Conservation (phyloP, 2,113 vertebrate species). For the Oceanites oceanicus region DNA sequence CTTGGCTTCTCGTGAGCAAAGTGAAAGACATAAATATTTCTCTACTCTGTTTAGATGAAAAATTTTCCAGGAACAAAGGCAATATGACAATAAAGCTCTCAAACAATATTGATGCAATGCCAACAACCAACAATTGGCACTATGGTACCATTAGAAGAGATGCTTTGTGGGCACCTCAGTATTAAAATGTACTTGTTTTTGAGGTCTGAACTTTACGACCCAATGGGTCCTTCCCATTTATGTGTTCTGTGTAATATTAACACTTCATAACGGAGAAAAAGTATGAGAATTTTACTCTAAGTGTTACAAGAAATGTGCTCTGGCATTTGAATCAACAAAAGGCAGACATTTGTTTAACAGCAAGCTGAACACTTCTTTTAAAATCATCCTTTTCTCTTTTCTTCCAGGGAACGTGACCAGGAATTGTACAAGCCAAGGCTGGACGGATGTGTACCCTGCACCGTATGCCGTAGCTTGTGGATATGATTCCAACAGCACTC, state of each 20-base stretch:
- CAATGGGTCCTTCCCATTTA: neutral
- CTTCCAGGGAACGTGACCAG: conserved; percentile 87
- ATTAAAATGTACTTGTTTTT: neutral
- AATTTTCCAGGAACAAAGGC: neutral
- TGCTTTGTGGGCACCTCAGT: neutral
- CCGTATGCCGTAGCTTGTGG: conserved; percentile 83
- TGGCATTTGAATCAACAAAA: neutral
- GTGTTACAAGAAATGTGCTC: neutral
- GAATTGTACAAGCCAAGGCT: conserved; percentile 86
- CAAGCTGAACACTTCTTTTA: neutral
- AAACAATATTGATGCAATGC: neutral
- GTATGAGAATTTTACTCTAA: neutral
- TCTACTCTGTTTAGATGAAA: neutral
- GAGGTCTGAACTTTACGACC: neutral
- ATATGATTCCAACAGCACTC: conserved; percentile 75
- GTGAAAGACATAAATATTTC: neutral
- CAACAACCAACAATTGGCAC: neutral
- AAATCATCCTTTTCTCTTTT: neutral
- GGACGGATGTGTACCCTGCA: conserved; percentile 82
- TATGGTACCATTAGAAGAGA: neutral
- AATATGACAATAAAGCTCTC: neutral
- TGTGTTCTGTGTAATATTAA: neutral
- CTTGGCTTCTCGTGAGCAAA: neutral
- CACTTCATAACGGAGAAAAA: neutral
- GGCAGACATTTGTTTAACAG: neutral